Base-by-base conservation (phyloP, 1,140 invertebrate species). In the Nautilus pompilius region DNA sequence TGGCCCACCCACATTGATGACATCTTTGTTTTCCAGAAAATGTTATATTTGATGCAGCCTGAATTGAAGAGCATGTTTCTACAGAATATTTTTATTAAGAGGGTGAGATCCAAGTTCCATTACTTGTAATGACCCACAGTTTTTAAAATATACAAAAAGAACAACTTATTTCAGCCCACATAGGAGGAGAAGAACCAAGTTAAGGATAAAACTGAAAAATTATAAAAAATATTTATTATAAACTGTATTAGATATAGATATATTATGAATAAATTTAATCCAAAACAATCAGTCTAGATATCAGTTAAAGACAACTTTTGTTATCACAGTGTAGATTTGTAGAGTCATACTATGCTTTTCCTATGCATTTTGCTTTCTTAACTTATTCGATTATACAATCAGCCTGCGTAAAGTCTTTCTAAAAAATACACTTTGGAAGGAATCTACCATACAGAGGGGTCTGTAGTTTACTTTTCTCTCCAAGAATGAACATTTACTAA, bases 1-100 rank as follows among this genome's bases (percentile, higher is more conserved):
- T n/a, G n/a, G n/a, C n/a, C n/a, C n/a, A n/a, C n/a, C n/a, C n/a
- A n/a, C n/a, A n/a, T n/a, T n/a, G n/a, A n/a, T n/a, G n/a, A n/a
- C n/a, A n/a, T n/a, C n/a, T n/a, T n/a, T n/a, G n/a, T 59, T 62
- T 68, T 65, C 29, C 62, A 80, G 76, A 57, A 63, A 61, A 73
- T 72, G 28, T 72, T 81, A 24, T 62, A 57, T 17, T 63, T 74
- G 68, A 80, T 81, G 77, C 80, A 80, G 62, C 77, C 75, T 10
- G 79, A 76, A 68, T 60, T 81, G 41, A 80, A 80, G 65, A 77
- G 80, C 59, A 81, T 80, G 78, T 77, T 79, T 28, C 51, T 77
- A 48, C 80, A 81, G 57, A 81, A 81, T 58, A 71, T 77, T 65
- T 75, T 80, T 33, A 80, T 81, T 78, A 59, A 68, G 65, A 78